phyloP scores from a whole-genome alignment of 2,888 invertebrate genomes.

The Nezara viridula region DNA sequence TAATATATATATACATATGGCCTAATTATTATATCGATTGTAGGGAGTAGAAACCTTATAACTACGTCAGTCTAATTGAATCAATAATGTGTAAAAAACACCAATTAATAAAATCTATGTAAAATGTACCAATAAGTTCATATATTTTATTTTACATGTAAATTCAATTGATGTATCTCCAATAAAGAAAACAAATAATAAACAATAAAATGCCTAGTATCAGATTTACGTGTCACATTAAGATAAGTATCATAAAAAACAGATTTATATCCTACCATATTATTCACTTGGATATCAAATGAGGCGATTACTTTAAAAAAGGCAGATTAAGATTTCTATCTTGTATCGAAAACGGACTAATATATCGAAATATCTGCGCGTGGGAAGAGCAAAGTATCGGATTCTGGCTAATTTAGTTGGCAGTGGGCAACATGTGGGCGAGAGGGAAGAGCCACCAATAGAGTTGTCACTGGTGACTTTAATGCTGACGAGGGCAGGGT shows the following conservation, averaged over 20 bases:
- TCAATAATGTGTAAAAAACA: too few species aligned
- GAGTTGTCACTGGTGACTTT: slow-evolving; percentile 36
- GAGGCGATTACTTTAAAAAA: background rate
- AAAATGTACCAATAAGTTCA: too few species aligned
- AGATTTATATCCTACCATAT: background rate
- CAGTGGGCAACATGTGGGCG: background rate
- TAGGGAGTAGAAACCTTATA: too few species aligned
- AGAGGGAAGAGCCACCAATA: background rate
- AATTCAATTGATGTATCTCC: background rate
- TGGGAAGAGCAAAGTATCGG: slow-evolving; percentile 8
- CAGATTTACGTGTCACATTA: background rate
- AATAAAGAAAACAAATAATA: background rate
- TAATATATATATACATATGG: too few species aligned
- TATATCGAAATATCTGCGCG: background rate
- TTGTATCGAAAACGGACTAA: slow-evolving; percentile 7
- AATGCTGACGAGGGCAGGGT: background rate
- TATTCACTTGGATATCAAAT: background rate
- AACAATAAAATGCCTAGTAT: background rate
- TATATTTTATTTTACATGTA: too few species aligned
- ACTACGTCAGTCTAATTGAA: too few species aligned
- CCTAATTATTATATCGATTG: too few species aligned
- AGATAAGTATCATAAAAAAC: background rate
- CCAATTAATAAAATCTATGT: too few species aligned
- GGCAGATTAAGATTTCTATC: slow-evolving; percentile 2
- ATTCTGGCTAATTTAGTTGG: slow-evolving; percentile 32